Percentiles rank a stretch among this genome's conserved stretches.
phyloP scores from a whole-genome alignment of 1,140 invertebrate species.

The Hylaeus volcanicus region DNA sequence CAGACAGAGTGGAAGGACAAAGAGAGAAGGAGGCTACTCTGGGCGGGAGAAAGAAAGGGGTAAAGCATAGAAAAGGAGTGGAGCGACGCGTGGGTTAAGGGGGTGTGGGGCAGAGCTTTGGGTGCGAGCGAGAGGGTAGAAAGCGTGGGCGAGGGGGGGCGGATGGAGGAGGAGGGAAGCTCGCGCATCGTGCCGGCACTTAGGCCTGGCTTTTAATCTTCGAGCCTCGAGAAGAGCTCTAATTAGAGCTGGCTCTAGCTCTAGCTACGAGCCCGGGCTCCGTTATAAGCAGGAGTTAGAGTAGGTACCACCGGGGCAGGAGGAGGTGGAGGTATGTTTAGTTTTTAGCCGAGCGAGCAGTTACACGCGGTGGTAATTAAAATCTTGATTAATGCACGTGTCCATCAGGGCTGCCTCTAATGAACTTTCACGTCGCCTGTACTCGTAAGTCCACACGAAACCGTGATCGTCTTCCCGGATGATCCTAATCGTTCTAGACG shows the following conservation, averaged over 20 bases:
- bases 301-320: conserved; percentile 54
- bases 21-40: not conserved
- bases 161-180: conserved; percentile 42
- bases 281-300: conserved; percentile 69
- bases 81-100: conserved; percentile 4
- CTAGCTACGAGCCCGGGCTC: conserved; percentile 65
- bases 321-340: conserved; percentile 71
- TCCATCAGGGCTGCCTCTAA: conserved; percentile 74
- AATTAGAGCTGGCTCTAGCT: conserved; percentile 75
- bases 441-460: conserved; percentile 67
- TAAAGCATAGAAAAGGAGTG: conserved; percentile 13
- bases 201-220: conserved; percentile 77
- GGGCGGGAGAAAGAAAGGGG: not conserved
- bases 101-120: not conserved
- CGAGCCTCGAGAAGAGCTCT: conserved; percentile 74
- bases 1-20: conserved; percentile 10
- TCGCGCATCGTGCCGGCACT: conserved; percentile 71
- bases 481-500: conserved; percentile 48
- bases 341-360: conserved; percentile 74
- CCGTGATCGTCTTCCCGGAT: conserved; percentile 60
- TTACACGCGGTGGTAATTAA: conserved; percentile 79
- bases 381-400: conserved; percentile 80
- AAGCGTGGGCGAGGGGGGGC: not conserved
- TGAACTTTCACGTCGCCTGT: conserved; percentile 67
- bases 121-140: conserved; percentile 31